A percentile compares a stretch with the other conserved stretches of the same genome.
Evolutionary conservation across 2,797 vertebrate genomes (phyloP).

Genomic region (Sebastes hopkinsi): DNA sequence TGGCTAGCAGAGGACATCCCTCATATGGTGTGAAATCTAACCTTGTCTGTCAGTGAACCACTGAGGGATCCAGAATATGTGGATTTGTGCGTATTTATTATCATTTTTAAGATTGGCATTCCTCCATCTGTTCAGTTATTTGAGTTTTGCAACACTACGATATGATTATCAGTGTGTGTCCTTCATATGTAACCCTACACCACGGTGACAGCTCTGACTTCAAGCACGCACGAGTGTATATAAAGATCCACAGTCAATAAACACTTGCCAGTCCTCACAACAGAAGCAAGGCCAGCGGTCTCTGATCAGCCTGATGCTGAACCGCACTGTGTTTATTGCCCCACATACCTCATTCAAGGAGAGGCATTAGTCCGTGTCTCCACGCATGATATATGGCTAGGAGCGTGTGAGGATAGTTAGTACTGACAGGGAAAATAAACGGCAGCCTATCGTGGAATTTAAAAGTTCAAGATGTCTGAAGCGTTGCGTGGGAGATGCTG

Average conservation of each 20-base stretch:
- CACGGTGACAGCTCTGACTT: constrained; percentile 45
- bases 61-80: background rate
- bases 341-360: constrained; percentile 51
- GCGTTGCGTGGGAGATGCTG: background rate
- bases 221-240: constrained; percentile 39
- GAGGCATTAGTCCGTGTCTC: constrained; percentile 43
- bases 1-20: background rate
- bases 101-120: constrained; percentile 4
- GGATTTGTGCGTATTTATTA: background rate
- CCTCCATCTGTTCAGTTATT: background rate
- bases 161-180: background rate
- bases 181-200: constrained; percentile 41
- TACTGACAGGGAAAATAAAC: constrained; percentile 38
- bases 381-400: constrained; percentile 18
- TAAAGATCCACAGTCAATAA: constrained; percentile 66
- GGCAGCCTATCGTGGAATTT: constrained; percentile 22
- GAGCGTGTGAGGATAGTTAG: constrained; percentile 23
- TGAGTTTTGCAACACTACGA: background rate
- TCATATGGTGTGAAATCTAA: background rate
- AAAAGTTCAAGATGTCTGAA: constrained; percentile 16
- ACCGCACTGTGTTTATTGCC: constrained; percentile 63
- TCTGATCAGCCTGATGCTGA: constrained; percentile 22
- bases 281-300: constrained; percentile 52
- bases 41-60: background rate
- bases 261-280: constrained; percentile 49